Percentiles rank a stretch among this genome's conserved stretches.
phyloP scores from a whole-genome alignment of 1,140 invertebrate genomes.

The Euwallacea fornicatus region DNA sequence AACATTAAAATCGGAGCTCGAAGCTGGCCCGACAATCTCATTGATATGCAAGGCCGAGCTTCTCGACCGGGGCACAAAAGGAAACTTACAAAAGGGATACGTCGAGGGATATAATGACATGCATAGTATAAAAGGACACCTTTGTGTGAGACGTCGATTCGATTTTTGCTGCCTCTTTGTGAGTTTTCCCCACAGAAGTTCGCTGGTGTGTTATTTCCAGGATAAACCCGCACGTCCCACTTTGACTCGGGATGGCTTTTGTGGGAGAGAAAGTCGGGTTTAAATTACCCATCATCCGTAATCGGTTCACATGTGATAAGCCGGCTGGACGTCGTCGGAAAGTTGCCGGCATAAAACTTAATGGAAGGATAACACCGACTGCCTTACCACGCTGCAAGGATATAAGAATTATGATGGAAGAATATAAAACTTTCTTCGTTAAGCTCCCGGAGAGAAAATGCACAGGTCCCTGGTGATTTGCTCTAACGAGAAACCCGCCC shows the following conservation, averaged over 20 bases:
- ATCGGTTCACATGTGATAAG: background rate
- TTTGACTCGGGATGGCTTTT: background rate
- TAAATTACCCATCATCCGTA: background rate
- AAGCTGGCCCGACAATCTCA: constrained; percentile 41
- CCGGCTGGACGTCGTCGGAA: constrained; percentile 11
- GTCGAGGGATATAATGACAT: constrained; percentile 45
- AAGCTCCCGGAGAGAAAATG: constrained; percentile 16
- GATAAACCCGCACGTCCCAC: constrained; percentile 16
- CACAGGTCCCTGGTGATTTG: constrained; percentile 16
- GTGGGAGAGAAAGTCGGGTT: no score
- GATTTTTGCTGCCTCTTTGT: constrained; percentile 41
- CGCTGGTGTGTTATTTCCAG: constrained; percentile 23
- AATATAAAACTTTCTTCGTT: constrained; percentile 26
- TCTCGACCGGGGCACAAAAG: constrained; percentile 43
- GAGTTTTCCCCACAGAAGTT: constrained; percentile 30
- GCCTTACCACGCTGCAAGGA: constrained; percentile 15
- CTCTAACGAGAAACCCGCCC: constrained; percentile 22
- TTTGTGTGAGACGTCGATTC: constrained; percentile 43
- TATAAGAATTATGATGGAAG: constrained; percentile 20
- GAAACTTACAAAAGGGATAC: constrained; percentile 46
- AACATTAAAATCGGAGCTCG: constrained; percentile 44
- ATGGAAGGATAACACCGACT: constrained; percentile 20
- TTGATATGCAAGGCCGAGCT: constrained; percentile 46
- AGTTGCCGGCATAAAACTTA: constrained; percentile 21
- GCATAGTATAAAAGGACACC: constrained; percentile 45